These are phyloP conservation scores for Anthonomus grandis DNA, from an alignment of 1,140 invertebrate species.

Conservation along the genomic window DNA sequence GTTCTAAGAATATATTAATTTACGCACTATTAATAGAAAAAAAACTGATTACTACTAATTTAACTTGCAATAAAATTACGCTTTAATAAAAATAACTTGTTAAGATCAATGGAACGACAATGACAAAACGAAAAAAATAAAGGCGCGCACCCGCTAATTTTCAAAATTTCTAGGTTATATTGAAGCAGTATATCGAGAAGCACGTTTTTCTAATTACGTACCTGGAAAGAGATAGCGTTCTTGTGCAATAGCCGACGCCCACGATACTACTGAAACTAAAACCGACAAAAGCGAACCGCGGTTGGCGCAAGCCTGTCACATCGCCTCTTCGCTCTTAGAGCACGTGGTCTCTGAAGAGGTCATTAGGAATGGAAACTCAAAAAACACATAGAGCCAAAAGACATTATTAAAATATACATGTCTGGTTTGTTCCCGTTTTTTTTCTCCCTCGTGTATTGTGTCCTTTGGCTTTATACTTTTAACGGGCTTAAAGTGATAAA, in stretches of 20 bases:
- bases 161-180: slow-evolving; percentile 9
- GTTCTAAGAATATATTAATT: too few relatives aligned
- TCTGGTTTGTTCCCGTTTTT: too few relatives aligned
- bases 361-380: too few relatives aligned
- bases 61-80: not conserved
- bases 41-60: not conserved
- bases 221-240: slow-evolving; percentile 27
- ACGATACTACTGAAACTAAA: slow-evolving; percentile 30
- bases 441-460: too few relatives aligned
- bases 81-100: not conserved
- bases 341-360: slow-evolving; percentile 21
- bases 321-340: slow-evolving; percentile 30
- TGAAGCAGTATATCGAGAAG: slow-evolving; percentile 9
- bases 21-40: not conserved
- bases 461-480: too few relatives aligned
- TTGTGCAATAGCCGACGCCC: slow-evolving; percentile 35
- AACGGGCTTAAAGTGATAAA: too few relatives aligned
- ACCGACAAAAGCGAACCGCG: too few relatives aligned
- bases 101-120: not conserved
- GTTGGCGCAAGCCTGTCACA: slow-evolving; percentile 28
- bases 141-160: not conserved
- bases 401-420: too few relatives aligned
- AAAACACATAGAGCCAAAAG: too few relatives aligned
- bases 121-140: not conserved
- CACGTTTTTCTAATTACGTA: slow-evolving; percentile 28